A percentile compares a stretch with the other conserved stretches of the same genome.
These are phyloP conservation scores for Ceramica pisi DNA, from an alignment of 2,888 invertebrate species.

Conservation along the genomic window DNA sequence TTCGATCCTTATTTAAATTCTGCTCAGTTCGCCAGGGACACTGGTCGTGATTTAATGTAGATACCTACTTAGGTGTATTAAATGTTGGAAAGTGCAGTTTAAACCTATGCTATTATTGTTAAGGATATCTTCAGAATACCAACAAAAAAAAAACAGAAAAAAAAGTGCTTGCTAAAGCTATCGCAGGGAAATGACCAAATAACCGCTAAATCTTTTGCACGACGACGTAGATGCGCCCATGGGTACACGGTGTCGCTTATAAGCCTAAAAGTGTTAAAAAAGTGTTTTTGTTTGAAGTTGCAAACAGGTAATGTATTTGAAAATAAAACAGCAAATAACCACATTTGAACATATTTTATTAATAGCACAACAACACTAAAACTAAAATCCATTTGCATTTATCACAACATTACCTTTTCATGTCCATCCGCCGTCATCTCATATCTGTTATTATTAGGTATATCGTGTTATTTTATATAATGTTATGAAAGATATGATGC, in stretches of 20 bases:
- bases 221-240: too few species aligned
- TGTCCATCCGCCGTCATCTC: constrained; percentile 65
- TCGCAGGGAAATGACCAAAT: too few species aligned
- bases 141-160: neutral
- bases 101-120: neutral
- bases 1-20: constrained; percentile 35
- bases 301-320: neutral
- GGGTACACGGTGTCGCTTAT: too few species aligned
- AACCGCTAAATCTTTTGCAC: too few species aligned
- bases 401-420: constrained; percentile 87
- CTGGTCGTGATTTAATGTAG: constrained; percentile 37
- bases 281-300: neutral
- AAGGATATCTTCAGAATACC: constrained; percentile 1
- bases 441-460: constrained; percentile 60
- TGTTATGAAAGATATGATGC: constrained; percentile 88
- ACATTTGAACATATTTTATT: constrained; percentile 90
- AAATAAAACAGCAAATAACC: constrained; percentile 75
- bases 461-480: constrained; percentile 78
- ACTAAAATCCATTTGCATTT: constrained; percentile 83
- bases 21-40: neutral
- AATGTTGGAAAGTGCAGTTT: constrained; percentile 49
- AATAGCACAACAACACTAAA: constrained; percentile 91
- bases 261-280: too few species aligned
- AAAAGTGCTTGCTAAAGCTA: neutral
- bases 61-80: constrained; percentile 6